Evolutionary conservation across 1,140 invertebrate genomes (phyloP), one percentile per base, ranked within the genome.

Genomic region (Drosophila melanogaster): DNA sequence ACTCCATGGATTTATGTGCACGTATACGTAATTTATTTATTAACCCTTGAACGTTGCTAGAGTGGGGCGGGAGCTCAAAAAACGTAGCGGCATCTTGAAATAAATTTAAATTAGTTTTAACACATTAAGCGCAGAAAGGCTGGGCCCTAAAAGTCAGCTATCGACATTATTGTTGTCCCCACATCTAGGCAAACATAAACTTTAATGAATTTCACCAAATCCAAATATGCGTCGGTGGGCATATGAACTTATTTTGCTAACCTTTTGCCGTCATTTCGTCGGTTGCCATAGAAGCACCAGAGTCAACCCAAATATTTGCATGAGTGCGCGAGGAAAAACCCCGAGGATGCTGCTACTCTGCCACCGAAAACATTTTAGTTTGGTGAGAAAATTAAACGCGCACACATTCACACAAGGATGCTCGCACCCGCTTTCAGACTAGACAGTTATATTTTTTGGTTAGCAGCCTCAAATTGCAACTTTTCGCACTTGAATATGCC

Each of bases 81-180:
- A 78, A 69, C 64, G 65, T 75, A 67, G 56, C 19, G 66, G 84
- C 62, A 79, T 87, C 79, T 87, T 84, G 73, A 89, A 89, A 89
- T 89, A 89, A 89, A 89, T 89, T 89, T 89, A 89, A 89, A 89
- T 89, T 89, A 89, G 84, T 89, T 89, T 89, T 89, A 89, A 84
- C 84, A 89, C 79, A 89, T 89, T 89, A 89, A 80, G 84, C 83
- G 83, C 79, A 87, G 79, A 86, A 79, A 80, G 79, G 84, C 76
- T 22, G 67, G 58, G 69, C 81, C 77, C 79, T 59, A 76, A 87
- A 83, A 77, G 79, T 71, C 78, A 69, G 75, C 50, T 60, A 87
- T 78, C 79, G 83, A 80, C 81, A 87, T 67, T 75, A 76, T 75
- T 61, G 40, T 66, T 72, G 50, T 75, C 65, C 50, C 37, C 47